Conservation (phyloP, 1,140 invertebrate species). For the Brevipalpus yothersi region DNA sequence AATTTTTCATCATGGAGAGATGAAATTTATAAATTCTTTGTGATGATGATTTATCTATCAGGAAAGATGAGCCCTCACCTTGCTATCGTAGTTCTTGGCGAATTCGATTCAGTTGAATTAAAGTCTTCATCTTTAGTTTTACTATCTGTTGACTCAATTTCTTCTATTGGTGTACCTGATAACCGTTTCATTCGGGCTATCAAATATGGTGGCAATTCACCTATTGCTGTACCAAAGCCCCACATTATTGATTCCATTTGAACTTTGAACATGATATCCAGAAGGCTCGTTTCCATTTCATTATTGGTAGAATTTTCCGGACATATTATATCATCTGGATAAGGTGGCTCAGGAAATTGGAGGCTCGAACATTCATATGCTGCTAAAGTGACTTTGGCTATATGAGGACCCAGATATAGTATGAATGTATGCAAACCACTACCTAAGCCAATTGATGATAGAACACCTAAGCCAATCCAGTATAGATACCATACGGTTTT, state of each 20-base stretch:
- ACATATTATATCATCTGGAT: slow-evolving; percentile 43
- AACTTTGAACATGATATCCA: slow-evolving; percentile 84
- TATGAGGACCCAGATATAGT: slow-evolving; percentile 52
- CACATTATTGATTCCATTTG: slow-evolving; percentile 90
- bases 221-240: slow-evolving; percentile 86
- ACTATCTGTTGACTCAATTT: slow-evolving; percentile 9
- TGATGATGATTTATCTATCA: no score
- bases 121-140: no score
- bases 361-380: slow-evolving; percentile 87
- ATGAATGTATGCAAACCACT: slow-evolving; percentile 96
- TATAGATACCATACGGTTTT: slow-evolving; percentile 48
- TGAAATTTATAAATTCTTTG: no score
- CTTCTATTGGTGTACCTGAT: slow-evolving; percentile 17
- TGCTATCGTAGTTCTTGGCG: no score
- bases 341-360: slow-evolving; percentile 62
- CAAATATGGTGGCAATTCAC: slow-evolving; percentile 86
- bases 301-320: slow-evolving; percentile 11
- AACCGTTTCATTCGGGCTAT: slow-evolving; percentile 39
- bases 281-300: slow-evolving; percentile 26
- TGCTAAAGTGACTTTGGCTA: slow-evolving; percentile 66
- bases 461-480: slow-evolving; percentile 81
- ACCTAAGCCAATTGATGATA: slow-evolving; percentile 89
- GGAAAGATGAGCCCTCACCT: no score
- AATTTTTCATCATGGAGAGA: no score
- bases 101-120: no score